Evolutionary conservation across 2,888 invertebrate species (phyloP), one percentile per base, ranked within the genome.

Genomic region (Tetragonisca angustula): DNA sequence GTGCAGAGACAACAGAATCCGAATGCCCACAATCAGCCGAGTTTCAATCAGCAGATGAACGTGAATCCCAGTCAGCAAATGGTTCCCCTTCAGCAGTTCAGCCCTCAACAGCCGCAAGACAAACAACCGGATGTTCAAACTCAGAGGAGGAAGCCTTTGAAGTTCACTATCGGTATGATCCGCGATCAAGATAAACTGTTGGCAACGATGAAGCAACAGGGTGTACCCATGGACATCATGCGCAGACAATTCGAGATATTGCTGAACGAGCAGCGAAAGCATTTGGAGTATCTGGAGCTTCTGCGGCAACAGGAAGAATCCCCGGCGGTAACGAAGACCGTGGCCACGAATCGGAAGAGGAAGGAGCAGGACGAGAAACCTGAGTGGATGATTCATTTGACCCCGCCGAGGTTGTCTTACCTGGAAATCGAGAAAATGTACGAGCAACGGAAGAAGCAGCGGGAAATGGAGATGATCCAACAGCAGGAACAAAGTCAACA

Each of bases 361-460:
- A 82, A 67, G 15, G 69, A 79, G 19, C 76, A 82, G 4, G 90
- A 92, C 36, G 91, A 90, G n/a, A 93, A 93, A 65, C 93, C 93
- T 0, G 92, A 93, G 32, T 93, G 93, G 93, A 93, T 93, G 93
- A n/a, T 87, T 21, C 92, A 91, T 24, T 87, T 93, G 13, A 93
- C 93, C 0, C 93, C 93, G 3, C 86, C 92, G 0, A 87, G 91
- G 17, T 83, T 91, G 36, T 87, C 92, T 27, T 92, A 92, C 61
- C 65, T 32, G 11, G 87, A 89, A n/a, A 19, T 87, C 2, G 88
- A 88, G 50, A 88, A 52, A 27, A 13, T 82, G 50, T 15, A 71
- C 0, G 67, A 84, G 15, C 13, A 70, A 11, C 43, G 19, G 9
- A 64, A 32, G 13, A 74, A 32, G 43, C 76, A 79, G 3, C 61